Evolutionary conservation across 1,140 invertebrate genomes (phyloP), one percentile per base, ranked within the genome.

Genomic region (Macrobrachium nipponense): DNA sequence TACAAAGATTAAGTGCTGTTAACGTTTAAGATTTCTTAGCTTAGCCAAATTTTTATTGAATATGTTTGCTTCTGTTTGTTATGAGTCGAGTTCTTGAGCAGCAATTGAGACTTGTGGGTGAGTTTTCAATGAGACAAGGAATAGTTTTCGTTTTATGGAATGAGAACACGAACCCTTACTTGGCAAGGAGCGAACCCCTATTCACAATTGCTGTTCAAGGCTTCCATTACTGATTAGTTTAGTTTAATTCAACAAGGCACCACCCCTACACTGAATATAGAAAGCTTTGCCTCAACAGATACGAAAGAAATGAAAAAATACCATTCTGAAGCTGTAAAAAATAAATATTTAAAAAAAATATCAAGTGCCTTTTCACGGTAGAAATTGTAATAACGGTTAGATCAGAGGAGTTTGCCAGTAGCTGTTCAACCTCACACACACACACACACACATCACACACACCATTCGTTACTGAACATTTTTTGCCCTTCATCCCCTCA

Each of bases 281-380:
- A 70, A 43, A 70, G 68, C 36, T 70, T 70, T 70, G 68, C 68
- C 68, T 70, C 36, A 27, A 70, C 68, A 70, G 68, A 70, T 70
- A 12, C 27, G n/a, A 68, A 20, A 68, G n/a, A 20, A 68, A 36
- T 36, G 27, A 23, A 70, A 70, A 51, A 51, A 51, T 5, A 10
- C 3, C 51, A 58, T 86, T 86, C 59, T 62, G 60, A 60, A 86
- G 59, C 70, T 80, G 77, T 86, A 79, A 86, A 86, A 36, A 12
- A 51, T 51, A 51, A 51, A 51, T 51, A 51, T 51, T 36, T 36
- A 36, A 36, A 51, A 51, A 51, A 51, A 51, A 51, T 51, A 86
- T 86, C 84, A 86, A 86, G 84, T 86, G 84, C 84, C 84, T 86
- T 86, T 86, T 80, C 78, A 72, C 75, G 76, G 66, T 80, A 80